phyloP scores from a whole-genome alignment of 1,140 invertebrate species.

The Ericerus pela region DNA sequence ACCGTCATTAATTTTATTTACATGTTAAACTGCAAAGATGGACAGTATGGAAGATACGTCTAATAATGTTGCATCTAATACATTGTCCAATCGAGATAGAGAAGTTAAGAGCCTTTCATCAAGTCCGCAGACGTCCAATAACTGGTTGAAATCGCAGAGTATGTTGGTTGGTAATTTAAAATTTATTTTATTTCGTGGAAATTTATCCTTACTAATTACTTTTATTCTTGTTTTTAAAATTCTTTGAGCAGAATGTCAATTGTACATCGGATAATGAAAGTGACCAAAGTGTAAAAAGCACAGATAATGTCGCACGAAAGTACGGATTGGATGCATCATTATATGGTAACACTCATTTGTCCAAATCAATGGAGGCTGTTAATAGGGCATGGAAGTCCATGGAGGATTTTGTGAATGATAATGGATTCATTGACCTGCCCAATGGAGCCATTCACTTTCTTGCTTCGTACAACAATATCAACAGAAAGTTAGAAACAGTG shows the following conservation, averaged over 20 bases:
- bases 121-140: slow-evolving; percentile 7
- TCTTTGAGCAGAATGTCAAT: not conserved
- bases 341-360: slow-evolving; percentile 10
- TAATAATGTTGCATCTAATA: no score
- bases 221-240: not conserved
- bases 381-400: slow-evolving; percentile 14
- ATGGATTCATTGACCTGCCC: slow-evolving; percentile 14
- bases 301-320: slow-evolving; percentile 7
- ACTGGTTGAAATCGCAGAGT: slow-evolving; percentile 20
- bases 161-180: slow-evolving; percentile 20
- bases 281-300: not conserved
- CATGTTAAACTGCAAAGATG: no score
- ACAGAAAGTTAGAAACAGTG: slow-evolving; percentile 18
- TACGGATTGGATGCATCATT: slow-evolving; percentile 16
- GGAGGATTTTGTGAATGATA: slow-evolving; percentile 9
- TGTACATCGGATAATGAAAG: not conserved
- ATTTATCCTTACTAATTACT: not conserved
- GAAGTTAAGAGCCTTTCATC: not conserved
- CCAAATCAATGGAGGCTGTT: slow-evolving; percentile 15
- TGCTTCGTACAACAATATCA: slow-evolving; percentile 14
- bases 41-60: no score
- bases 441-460: slow-evolving; percentile 18
- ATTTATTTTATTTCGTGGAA: not conserved
- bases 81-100: not conserved
- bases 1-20: no score